These are phyloP conservation scores for Amphiprion percula DNA, from an alignment of 2,113 vertebrate genomes.

Conservation along the genomic window DNA sequence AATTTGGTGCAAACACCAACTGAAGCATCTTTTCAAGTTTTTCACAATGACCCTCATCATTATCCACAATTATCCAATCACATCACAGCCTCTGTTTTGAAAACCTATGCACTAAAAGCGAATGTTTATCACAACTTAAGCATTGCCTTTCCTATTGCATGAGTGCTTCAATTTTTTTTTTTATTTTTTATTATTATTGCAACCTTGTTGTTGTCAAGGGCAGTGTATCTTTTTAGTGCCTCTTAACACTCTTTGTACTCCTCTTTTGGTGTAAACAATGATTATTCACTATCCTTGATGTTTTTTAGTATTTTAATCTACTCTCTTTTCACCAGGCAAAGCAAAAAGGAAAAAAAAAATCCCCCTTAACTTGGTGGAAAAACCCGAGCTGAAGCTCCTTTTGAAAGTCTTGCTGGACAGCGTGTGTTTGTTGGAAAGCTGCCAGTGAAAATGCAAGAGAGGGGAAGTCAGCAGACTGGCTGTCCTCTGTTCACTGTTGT, in stretches of 20 bases:
- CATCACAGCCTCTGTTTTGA: too few relatives aligned
- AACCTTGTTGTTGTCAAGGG: not conserved
- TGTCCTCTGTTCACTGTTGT: constrained; percentile 81
- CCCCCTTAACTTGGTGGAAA: constrained; percentile 77
- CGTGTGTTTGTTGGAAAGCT: constrained; percentile 78
- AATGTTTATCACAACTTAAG: not conserved
- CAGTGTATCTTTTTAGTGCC: not conserved
- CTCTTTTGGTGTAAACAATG: constrained; percentile 4
- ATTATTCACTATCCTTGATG: constrained; percentile 12
- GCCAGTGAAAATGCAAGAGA: constrained; percentile 80
- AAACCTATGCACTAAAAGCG: not conserved
- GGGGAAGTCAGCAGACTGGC: constrained; percentile 79
- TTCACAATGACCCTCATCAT: not conserved
- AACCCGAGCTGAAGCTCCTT: constrained; percentile 72
- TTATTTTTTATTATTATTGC: not conserved
- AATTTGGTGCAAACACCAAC: not conserved
- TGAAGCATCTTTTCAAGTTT: not conserved
- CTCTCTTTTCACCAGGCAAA: constrained; percentile 49
- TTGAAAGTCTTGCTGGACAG: constrained; percentile 75
- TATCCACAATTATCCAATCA: too few relatives aligned
- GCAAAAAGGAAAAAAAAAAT: constrained; percentile 34
- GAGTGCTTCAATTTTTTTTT: not conserved
- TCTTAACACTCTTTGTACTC: not conserved
- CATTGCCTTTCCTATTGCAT: not conserved
- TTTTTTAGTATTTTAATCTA: constrained; percentile 57